phyloP scores from a whole-genome alignment of 2,797 vertebrate genomes.

The Pachyuromys duprasi region DNA sequence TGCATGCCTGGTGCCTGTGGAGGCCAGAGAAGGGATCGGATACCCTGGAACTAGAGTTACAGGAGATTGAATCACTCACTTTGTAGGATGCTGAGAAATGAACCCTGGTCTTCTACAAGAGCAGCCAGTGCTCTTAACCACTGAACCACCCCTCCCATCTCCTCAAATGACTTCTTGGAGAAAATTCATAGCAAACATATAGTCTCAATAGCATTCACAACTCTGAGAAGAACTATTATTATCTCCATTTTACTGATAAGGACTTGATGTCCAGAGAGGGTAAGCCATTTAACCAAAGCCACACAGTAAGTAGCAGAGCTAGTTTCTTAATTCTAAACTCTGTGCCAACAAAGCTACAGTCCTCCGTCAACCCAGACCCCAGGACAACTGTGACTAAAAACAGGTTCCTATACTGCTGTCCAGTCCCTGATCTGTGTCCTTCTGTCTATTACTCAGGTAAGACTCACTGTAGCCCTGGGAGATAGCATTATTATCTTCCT shows the following conservation, averaged over 20 bases:
- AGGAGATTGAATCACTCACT: background rate
- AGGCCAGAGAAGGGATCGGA: background rate
- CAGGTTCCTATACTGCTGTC: background rate
- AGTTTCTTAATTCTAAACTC: slow-evolving; percentile 11
- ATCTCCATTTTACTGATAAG: slow-evolving; percentile 22
- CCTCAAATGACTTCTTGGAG: background rate
- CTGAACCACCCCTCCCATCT: background rate
- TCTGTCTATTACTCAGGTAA: background rate
- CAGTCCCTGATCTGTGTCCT: background rate
- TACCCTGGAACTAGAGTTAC: background rate
- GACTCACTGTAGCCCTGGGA: background rate
- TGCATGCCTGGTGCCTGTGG: background rate
- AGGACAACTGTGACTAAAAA: background rate
- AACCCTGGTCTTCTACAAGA: background rate
- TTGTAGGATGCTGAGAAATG: background rate
- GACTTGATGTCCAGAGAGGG: slow-evolving; percentile 44
- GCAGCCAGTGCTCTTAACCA: background rate
- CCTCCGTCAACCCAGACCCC: background rate
- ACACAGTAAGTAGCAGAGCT: slow-evolving; percentile 46
- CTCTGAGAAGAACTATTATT: slow-evolving; percentile 38
- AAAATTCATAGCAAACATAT: slow-evolving; percentile 13
- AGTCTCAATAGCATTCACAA: background rate
- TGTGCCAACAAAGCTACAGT: slow-evolving; percentile 6
- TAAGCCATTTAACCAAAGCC: slow-evolving; percentile 55
- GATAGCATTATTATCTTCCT: background rate